Percentiles rank a stretch among this genome's conserved stretches.
Evolutionary conservation across 1,140 invertebrate genomes (phyloP).

Genomic region (Mizuhopecten yessoensis): DNA sequence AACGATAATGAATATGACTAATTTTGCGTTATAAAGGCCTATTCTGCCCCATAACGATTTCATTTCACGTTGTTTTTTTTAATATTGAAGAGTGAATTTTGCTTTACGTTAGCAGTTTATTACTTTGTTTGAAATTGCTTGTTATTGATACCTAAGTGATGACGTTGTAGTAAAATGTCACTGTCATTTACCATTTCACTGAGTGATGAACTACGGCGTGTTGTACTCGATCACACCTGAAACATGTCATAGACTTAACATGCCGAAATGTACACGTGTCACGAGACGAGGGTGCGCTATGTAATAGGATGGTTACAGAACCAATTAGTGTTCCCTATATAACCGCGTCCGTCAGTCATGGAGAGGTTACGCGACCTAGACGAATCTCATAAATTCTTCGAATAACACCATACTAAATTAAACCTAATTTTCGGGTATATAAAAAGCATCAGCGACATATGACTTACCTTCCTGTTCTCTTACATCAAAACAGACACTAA

Average conservation of each 20-base stretch:
- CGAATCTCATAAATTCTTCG: background rate
- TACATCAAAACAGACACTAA: no score
- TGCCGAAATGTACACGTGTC: constrained; percentile 10
- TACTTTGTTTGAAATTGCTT: no score
- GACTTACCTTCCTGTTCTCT: no score
- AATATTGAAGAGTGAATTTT: no score
- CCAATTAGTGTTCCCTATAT: background rate
- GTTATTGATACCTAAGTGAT: no score
- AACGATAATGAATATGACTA: no score
- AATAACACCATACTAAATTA: background rate
- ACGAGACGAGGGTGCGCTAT: background rate
- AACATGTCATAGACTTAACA: background rate
- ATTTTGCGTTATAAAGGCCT: no score
- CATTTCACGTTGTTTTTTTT: no score
- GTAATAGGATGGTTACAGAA: background rate
- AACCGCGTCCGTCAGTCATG: background rate
- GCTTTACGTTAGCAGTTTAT: no score
- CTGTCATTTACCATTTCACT: background rate
- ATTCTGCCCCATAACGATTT: no score
- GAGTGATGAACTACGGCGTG: background rate
- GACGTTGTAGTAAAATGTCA: no score
- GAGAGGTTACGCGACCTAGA: background rate
- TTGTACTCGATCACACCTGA: constrained; percentile 13
- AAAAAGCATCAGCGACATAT: no score
- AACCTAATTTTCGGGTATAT: background rate